phyloP scores from a whole-genome alignment of 2,113 vertebrate genomes.

The Callionymus lyra region DNA sequence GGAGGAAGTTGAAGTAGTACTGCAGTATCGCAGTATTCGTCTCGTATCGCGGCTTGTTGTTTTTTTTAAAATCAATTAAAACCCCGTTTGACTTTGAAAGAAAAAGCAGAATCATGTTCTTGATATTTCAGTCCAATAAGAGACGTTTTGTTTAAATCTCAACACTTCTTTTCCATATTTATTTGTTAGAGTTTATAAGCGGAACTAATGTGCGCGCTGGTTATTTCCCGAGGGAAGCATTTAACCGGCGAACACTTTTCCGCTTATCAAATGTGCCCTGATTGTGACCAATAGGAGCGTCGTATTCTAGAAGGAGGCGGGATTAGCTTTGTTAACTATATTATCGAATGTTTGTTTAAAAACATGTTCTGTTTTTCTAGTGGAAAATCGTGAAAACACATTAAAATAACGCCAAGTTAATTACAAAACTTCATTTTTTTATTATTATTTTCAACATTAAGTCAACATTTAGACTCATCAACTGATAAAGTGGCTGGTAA shows the following conservation, averaged over 20 bases:
- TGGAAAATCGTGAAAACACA: no score
- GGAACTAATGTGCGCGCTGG: conserved; percentile 39
- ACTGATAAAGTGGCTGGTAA: conserved; percentile 58
- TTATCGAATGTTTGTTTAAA: conserved; percentile 38
- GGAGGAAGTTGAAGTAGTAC: no score
- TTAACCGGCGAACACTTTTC: conserved; percentile 52
- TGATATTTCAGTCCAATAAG: no score
- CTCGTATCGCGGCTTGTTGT: no score
- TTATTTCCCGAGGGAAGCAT: conserved; percentile 51
- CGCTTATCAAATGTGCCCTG: conserved; percentile 3
- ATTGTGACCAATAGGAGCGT: conserved; percentile 26
- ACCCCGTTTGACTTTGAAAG: no score
- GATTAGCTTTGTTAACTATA: conserved; percentile 18
- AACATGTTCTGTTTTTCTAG: neutral
- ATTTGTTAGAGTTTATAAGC: conserved; percentile 31
- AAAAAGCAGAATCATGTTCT: no score
- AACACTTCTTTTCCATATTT: no score
- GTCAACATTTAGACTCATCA: conserved; percentile 13
- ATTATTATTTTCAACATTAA: conserved; percentile 49
- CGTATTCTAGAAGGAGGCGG: conserved; percentile 10
- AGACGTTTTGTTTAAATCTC: no score
- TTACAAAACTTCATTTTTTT: conserved; percentile 61
- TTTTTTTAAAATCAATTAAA: no score
- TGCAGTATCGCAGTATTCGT: no score
- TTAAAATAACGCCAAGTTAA: neutral